phyloP scores from a whole-genome alignment of 2,888 invertebrate genomes.

The Drosophila eohydei region DNA sequence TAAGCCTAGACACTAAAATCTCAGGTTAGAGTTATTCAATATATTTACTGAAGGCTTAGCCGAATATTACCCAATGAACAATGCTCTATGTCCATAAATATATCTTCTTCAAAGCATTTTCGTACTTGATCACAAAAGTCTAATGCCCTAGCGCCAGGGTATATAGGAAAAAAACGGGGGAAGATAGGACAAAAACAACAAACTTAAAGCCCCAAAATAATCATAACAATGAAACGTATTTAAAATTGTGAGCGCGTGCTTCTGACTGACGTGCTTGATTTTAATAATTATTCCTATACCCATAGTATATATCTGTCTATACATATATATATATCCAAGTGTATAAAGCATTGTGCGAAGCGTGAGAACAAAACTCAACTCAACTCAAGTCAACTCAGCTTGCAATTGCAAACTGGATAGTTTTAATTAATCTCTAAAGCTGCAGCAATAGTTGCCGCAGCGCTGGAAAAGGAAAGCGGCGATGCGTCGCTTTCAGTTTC shows the following conservation, averaged over 20 bases:
- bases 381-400: constrained; percentile 34
- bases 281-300: constrained; percentile 40
- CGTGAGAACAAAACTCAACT: constrained; percentile 70
- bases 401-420: constrained; percentile 41
- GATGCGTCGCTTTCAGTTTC: constrained; percentile 64
- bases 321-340: constrained; percentile 15
- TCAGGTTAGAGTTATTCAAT: background rate
- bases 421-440: constrained; percentile 41
- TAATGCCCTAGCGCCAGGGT: background rate
- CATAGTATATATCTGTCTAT: constrained; percentile 16
- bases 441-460: constrained; percentile 36
- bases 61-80: background rate
- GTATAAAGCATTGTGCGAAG: constrained; percentile 1
- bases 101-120: background rate
- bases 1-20: background rate
- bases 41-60: background rate
- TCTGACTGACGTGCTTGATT: constrained; percentile 48
- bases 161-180: background rate
- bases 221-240: constrained; percentile 65
- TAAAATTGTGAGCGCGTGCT: constrained; percentile 76
- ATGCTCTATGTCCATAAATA: background rate
- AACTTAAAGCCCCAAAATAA: constrained; percentile 47
- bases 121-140: background rate
- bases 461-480: constrained; percentile 67
- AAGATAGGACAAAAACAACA: constrained; percentile 16